These are phyloP conservation scores for Enteromius thamalakanensis DNA, from an alignment of 2,797 vertebrate genomes.

Conservation along the genomic window DNA sequence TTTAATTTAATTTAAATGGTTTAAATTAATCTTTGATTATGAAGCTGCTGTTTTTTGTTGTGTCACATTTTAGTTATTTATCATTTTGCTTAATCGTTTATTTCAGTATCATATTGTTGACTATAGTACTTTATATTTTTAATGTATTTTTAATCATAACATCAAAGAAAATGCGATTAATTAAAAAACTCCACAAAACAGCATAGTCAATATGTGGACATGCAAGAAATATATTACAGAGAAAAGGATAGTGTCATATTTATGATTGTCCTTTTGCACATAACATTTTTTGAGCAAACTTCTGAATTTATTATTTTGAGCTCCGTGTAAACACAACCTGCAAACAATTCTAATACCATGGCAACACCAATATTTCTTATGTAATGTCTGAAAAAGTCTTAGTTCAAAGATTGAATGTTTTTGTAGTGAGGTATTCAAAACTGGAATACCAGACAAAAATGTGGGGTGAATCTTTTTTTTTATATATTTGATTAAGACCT, in stretches of 20 bases:
- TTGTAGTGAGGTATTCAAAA: background rate
- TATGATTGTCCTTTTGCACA: constrained; percentile 21
- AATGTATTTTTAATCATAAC: background rate
- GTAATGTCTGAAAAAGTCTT: constrained; percentile 16
- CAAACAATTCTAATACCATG: constrained; percentile 33
- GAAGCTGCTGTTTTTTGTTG: background rate
- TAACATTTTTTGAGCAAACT: constrained; percentile 56
- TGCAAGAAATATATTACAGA: background rate
- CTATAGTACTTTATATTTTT: background rate
- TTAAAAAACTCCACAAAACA: background rate
- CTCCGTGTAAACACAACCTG: constrained; percentile 55
- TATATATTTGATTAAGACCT: background rate
- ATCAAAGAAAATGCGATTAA: background rate
- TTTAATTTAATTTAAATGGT: background rate
- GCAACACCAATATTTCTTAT: constrained; percentile 36
- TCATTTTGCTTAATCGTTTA: background rate
- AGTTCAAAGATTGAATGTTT: background rate
- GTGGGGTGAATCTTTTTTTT: background rate
- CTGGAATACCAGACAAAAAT: background rate
- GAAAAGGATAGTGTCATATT: constrained; percentile 21
- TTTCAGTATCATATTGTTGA: background rate
- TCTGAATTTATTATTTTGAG: constrained; percentile 57
- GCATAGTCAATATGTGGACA: background rate
- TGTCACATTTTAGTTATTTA: background rate
- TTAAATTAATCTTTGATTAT: background rate